phyloP scores from a whole-genome alignment of 1,140 invertebrate species.

The Danaus plexippus region DNA sequence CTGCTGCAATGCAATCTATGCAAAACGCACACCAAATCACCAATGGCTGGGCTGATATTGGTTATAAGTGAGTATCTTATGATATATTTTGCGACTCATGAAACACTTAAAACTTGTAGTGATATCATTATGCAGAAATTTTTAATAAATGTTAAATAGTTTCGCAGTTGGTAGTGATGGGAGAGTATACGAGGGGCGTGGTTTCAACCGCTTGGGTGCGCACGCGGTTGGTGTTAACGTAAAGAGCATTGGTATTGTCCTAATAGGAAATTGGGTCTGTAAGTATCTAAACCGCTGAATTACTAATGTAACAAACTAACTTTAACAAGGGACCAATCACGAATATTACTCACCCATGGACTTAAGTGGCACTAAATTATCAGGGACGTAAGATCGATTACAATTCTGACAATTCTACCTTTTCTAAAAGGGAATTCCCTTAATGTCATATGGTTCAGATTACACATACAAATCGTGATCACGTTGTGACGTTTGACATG shows the following conservation, averaged over 20 bases:
- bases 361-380: too few relatives aligned
- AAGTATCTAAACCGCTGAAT: conserved; percentile 30
- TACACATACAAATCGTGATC: too few relatives aligned
- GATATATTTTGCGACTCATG: background rate
- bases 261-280: conserved; percentile 76
- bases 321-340: too few relatives aligned
- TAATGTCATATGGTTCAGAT: too few relatives aligned
- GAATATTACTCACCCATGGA: too few relatives aligned
- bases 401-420: too few relatives aligned
- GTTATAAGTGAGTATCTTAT: conserved; percentile 72
- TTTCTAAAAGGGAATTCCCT: too few relatives aligned
- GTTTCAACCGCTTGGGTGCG: conserved; percentile 81
- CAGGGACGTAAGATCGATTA: too few relatives aligned
- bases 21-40: conserved; percentile 72
- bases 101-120: too few relatives aligned
- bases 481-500: too few relatives aligned
- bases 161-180: conserved; percentile 87
- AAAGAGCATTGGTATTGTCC: conserved; percentile 80
- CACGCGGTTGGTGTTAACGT: conserved; percentile 80
- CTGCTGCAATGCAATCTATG: conserved; percentile 70
- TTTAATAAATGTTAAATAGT: conserved; percentile 35
- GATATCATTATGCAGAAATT: too few relatives aligned
- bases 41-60: conserved; percentile 79
- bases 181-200: conserved; percentile 81
- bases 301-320: too few relatives aligned